These are phyloP conservation scores for Parnassius orleans DNA, from an alignment of 2,888 invertebrate genomes.

Conservation along the genomic window DNA sequence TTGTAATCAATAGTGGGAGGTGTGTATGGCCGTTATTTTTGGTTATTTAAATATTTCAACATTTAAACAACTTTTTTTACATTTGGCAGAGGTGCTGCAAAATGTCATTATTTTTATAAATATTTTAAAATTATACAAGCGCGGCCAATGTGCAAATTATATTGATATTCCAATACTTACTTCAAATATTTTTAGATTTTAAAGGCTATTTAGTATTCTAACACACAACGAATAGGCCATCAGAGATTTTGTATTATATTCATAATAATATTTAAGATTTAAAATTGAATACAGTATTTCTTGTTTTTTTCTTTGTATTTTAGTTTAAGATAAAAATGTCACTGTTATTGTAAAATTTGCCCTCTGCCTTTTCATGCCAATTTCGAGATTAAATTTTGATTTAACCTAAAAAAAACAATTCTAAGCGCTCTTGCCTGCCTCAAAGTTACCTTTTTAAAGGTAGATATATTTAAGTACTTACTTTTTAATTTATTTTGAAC, in stretches of 20 bases:
- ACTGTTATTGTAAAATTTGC: constrained; percentile 49
- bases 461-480: constrained; percentile 52
- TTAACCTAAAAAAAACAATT: constrained; percentile 38
- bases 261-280: constrained; percentile 33
- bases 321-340: constrained; percentile 44
- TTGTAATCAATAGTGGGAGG: constrained; percentile 22
- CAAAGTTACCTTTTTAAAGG: constrained; percentile 52
- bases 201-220: constrained; percentile 54
- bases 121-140: background rate
- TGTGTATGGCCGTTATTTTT: constrained; percentile 39
- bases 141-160: background rate
- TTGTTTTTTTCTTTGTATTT: constrained; percentile 44
- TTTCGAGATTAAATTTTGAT: constrained; percentile 37
- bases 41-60: constrained; percentile 33
- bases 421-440: constrained; percentile 65
- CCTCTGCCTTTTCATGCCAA: constrained; percentile 57
- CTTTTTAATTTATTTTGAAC: constrained; percentile 39
- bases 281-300: constrained; percentile 63
- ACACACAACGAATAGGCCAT: constrained; percentile 49
- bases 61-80: constrained; percentile 12
- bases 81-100: constrained; percentile 29
- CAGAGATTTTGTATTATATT: constrained; percentile 52
- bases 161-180: too few relatives aligned
- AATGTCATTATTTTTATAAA: background rate
- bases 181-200: constrained; percentile 29